Percentiles rank a stretch among this genome's conserved stretches.
Conservation (phyloP, 1,140 invertebrate species). For the Dendroctonus valens region DNA sequence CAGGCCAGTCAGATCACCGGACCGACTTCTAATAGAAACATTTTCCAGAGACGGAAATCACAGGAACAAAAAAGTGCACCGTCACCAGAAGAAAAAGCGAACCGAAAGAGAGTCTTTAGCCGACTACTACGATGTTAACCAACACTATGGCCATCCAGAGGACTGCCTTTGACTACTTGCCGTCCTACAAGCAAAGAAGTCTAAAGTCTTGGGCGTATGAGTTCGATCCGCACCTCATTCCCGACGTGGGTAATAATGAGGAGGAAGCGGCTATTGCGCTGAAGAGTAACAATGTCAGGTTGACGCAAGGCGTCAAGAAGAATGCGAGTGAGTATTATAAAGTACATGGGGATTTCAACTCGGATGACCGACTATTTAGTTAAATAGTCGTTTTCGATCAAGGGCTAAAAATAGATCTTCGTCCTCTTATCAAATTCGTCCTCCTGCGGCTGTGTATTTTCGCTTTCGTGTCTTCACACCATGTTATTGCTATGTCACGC, state of each 20-base stretch:
- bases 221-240: slow-evolving; percentile 14
- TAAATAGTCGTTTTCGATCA: too few relatives aligned
- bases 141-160: background rate
- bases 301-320: background rate
- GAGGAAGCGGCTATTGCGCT: background rate
- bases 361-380: too few relatives aligned
- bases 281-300: background rate
- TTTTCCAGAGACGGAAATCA: background rate
- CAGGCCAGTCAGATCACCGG: too few relatives aligned
- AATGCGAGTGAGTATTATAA: too few relatives aligned
- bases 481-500: too few relatives aligned
- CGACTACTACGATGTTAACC: slow-evolving; percentile 3
- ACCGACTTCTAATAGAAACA: too few relatives aligned
- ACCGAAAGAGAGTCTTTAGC: too few relatives aligned
- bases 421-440: too few relatives aligned
- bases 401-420: too few relatives aligned
- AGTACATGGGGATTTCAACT: too few relatives aligned
- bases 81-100: slow-evolving; percentile 9
- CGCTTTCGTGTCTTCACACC: too few relatives aligned
- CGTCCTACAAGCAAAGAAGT: slow-evolving; percentile 11
- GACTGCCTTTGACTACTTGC: slow-evolving; percentile 22
- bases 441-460: too few relatives aligned
- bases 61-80: slow-evolving; percentile 7
- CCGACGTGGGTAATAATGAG: slow-evolving; percentile 6
- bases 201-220: slow-evolving; percentile 30